Conservation (phyloP, 1,140 invertebrate genomes). For the Scaptomyza hsui region DNA sequence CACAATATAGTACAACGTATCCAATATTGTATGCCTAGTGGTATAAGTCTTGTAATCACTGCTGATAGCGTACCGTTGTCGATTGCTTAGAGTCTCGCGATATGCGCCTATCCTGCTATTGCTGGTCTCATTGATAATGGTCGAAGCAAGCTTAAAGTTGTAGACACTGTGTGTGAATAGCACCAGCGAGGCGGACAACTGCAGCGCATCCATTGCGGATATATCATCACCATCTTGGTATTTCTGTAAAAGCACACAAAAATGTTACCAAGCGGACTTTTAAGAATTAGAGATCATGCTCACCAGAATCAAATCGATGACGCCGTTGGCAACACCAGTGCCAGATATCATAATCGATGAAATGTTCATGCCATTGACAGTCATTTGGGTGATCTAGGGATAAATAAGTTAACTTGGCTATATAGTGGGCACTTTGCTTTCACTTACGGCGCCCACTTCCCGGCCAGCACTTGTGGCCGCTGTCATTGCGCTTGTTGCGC, state of each 20-base stretch:
- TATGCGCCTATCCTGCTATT: slow-evolving; percentile 41
- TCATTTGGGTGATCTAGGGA: slow-evolving; percentile 54
- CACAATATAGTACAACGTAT: too few relatives aligned
- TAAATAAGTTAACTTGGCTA: neutral
- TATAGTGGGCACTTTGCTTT: too few relatives aligned
- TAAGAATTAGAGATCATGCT: neutral
- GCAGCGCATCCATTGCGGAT: slow-evolving; percentile 56
- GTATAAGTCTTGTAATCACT: too few relatives aligned
- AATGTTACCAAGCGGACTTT: neutral
- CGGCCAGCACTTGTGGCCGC: slow-evolving; percentile 55
- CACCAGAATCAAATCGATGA: slow-evolving; percentile 62
- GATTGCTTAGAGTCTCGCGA: slow-evolving; percentile 61
- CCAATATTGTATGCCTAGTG: too few relatives aligned
- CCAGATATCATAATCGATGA: slow-evolving; percentile 62
- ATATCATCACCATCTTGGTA: slow-evolving; percentile 60
- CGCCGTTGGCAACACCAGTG: slow-evolving; percentile 57
- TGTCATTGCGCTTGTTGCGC: slow-evolving; percentile 60
- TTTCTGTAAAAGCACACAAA: slow-evolving; percentile 45
- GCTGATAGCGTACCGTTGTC: slow-evolving; percentile 44
- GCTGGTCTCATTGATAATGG: slow-evolving; percentile 58
- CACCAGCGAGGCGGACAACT: slow-evolving; percentile 67
- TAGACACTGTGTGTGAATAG: slow-evolving; percentile 66
- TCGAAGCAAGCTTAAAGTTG: slow-evolving; percentile 71
- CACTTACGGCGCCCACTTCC: slow-evolving; percentile 65
- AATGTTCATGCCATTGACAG: slow-evolving; percentile 71